These are phyloP conservation scores for Gouania willdenowi DNA, from an alignment of 2,797 vertebrate genomes.

Conservation along the genomic window DNA sequence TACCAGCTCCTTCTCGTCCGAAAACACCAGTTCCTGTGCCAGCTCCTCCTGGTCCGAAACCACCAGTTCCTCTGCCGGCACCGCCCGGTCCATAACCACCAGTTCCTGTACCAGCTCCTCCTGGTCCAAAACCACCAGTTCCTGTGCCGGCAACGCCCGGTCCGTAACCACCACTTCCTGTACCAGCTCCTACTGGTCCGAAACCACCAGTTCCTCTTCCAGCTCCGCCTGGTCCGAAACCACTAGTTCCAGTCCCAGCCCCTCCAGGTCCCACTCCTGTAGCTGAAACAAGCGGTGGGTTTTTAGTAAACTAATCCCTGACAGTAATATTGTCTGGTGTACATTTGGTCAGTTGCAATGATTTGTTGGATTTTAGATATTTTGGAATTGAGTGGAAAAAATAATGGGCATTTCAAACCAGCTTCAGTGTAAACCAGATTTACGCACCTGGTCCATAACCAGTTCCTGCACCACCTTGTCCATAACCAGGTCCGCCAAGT, in stretches of 20 bases:
- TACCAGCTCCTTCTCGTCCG: constrained; percentile 16
- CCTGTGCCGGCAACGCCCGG: constrained; percentile 20
- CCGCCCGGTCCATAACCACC: constrained; percentile 17
- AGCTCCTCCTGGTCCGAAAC: background rate
- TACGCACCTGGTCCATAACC: constrained; percentile 16
- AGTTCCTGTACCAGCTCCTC: constrained; percentile 1
- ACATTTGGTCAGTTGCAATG: too few species aligned
- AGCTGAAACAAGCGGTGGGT: too few species aligned
- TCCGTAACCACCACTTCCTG: constrained; percentile 5
- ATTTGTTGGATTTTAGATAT: too few species aligned
- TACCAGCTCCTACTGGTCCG: constrained; percentile 7
- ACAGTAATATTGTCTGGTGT: too few species aligned
- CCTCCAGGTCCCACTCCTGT: constrained; percentile 12
- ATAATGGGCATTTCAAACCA: too few species aligned
- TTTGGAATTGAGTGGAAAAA: too few species aligned
- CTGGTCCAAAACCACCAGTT: constrained; percentile 2
- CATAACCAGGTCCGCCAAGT: constrained; percentile 44
- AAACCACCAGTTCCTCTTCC: constrained; percentile 3
- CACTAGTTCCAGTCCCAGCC: constrained; percentile 8
- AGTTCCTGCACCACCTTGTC: constrained; percentile 27
- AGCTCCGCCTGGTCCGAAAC: constrained; percentile 10
- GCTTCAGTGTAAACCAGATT: too few species aligned
- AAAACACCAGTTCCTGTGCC: constrained; percentile 12
- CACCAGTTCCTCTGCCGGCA: constrained; percentile 9
- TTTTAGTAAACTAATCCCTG: too few species aligned